Conservation (phyloP, 2,888 invertebrate species). For the Chironomus riparius region DNA sequence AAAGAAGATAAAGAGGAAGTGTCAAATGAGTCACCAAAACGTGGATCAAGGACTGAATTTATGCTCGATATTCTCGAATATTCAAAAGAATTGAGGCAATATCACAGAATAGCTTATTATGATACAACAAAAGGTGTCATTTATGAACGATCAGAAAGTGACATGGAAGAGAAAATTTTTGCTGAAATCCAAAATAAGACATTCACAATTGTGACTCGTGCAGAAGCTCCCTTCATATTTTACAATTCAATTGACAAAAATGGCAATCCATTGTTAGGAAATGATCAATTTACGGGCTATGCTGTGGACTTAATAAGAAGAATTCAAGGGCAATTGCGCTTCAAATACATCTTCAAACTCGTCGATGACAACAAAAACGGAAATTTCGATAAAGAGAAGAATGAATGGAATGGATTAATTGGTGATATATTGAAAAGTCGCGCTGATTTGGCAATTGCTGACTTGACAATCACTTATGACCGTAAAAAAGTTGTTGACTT, state of each 20-base stretch:
- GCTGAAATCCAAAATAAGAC: constrained; percentile 25
- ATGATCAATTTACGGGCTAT: constrained; percentile 45
- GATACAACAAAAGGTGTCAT: constrained; percentile 4
- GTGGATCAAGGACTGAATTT: constrained; percentile 6
- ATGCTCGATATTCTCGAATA: neutral
- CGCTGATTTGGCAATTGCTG: constrained; percentile 91
- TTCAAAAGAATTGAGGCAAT: neutral
- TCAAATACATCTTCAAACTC: constrained; percentile 32
- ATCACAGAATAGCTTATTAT: neutral
- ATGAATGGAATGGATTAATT: constrained; percentile 32
- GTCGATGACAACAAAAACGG: constrained; percentile 29
- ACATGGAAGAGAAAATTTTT: neutral
- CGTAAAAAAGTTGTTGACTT: constrained; percentile 83
- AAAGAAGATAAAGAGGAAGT: neutral
- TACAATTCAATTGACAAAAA: neutral
- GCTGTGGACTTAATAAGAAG: constrained; percentile 46
- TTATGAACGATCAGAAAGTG: neutral
- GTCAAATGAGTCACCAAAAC: neutral
- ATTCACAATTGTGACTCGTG: constrained; percentile 22
- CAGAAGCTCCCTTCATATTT: constrained; percentile 27
- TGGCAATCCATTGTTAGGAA: constrained; percentile 34
- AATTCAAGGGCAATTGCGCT: constrained; percentile 39
- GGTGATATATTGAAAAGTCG: constrained; percentile 38
- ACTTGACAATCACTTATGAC: constrained; percentile 89
- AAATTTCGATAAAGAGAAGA: constrained; percentile 28